Conservation (phyloP, 2,113 vertebrate species). For the Calidris pygmaea region DNA sequence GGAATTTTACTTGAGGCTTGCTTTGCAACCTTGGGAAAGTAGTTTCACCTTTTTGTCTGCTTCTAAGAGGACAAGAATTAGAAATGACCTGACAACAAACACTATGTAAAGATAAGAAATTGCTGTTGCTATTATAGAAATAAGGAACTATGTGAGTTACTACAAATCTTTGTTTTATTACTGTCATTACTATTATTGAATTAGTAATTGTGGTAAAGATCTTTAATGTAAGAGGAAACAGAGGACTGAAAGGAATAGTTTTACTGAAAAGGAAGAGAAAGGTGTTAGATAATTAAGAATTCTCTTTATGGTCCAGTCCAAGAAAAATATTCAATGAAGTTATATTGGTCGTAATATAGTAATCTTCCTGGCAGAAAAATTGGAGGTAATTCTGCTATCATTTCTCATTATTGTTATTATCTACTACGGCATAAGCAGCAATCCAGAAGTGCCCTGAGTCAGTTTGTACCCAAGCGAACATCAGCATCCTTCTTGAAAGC, state of each 20-base stretch:
- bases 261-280: neutral
- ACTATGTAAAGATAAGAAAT: neutral
- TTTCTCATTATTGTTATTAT: slow-evolving; percentile 36
- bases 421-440: neutral
- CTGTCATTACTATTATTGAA: neutral
- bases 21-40: neutral
- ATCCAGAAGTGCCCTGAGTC: slow-evolving; percentile 51
- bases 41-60: neutral
- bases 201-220: neutral
- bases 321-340: slow-evolving; percentile 7
- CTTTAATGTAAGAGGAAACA: neutral
- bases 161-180: neutral
- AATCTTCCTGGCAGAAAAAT: slow-evolving; percentile 18
- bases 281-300: neutral
- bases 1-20: neutral
- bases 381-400: slow-evolving; percentile 20
- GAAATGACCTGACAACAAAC: neutral
- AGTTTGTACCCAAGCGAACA: slow-evolving; percentile 41
- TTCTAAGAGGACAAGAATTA: neutral
- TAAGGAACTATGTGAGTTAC: neutral
- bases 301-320: neutral
- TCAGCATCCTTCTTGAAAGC: slow-evolving; percentile 69
- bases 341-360: neutral
- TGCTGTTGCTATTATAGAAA: neutral
- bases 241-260: neutral